phyloP scores from a whole-genome alignment of 2,113 vertebrate genomes.

The Carassius auratus region DNA sequence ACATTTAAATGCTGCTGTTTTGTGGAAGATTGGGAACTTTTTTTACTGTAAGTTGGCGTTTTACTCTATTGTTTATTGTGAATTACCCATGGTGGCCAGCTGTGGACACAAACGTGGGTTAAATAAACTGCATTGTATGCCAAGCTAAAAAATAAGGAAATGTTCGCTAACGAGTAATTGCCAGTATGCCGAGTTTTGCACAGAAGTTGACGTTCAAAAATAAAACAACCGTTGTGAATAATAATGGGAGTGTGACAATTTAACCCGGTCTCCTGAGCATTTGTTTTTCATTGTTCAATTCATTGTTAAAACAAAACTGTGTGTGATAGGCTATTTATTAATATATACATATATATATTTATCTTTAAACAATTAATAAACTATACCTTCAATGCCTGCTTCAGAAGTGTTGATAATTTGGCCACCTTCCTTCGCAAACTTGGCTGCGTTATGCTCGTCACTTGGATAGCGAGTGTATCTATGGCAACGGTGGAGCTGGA shows the following conservation, averaged over 20 bases:
- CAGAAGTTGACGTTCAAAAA: neutral
- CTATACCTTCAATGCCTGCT: constrained; percentile 15
- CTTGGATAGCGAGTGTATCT: constrained; percentile 21
- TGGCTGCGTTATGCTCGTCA: neutral
- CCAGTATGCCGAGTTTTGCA: neutral
- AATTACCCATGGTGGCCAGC: neutral
- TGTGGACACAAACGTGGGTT: neutral
- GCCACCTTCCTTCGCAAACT: neutral
- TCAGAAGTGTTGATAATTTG: neutral
- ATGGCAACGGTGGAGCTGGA: constrained; percentile 54
- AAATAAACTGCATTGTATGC: neutral
- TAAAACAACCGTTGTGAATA: neutral
- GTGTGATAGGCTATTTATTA: neutral
- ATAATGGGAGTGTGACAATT: neutral
- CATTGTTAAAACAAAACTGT: neutral
- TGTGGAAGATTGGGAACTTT: neutral
- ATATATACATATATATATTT: neutral
- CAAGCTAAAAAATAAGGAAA: neutral
- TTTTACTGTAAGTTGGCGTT: neutral
- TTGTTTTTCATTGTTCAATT: neutral
- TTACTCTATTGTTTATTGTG: neutral
- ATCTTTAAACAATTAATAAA: neutral
- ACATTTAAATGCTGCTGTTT: neutral
- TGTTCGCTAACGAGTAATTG: neutral
- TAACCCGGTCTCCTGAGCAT: neutral